Conservation (phyloP, 1,140 invertebrate species). For the Aphidius ervi region DNA sequence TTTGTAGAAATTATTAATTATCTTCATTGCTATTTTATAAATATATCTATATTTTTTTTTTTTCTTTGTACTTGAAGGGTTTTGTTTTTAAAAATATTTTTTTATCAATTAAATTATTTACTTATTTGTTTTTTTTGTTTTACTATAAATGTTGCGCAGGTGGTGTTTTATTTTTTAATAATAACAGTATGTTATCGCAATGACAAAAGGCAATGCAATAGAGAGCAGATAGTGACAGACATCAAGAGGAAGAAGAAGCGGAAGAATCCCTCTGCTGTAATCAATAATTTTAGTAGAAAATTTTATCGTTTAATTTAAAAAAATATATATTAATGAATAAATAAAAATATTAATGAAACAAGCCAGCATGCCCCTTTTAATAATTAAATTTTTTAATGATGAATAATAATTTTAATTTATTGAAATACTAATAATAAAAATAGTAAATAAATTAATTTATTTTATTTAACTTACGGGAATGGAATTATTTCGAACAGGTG, state of each 20-base stretch:
- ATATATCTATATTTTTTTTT: not conserved
- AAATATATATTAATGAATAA: not conserved
- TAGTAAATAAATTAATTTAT: not conserved
- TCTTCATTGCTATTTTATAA: too few relatives aligned
- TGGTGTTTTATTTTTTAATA: constrained; percentile 34
- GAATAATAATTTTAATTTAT: not conserved
- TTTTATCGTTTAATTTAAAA: not conserved
- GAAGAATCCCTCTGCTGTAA: constrained; percentile 48
- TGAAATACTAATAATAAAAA: too few relatives aligned
- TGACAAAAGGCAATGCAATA: constrained; percentile 47
- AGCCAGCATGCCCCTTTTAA: not conserved
- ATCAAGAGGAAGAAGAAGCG: constrained; percentile 49
- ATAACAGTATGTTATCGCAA: constrained; percentile 40
- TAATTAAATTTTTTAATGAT: not conserved
- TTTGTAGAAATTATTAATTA: too few relatives aligned
- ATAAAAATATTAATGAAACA: too few relatives aligned
- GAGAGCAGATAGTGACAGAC: constrained; percentile 47
- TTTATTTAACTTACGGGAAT: constrained; percentile 43
- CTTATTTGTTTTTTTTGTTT: constrained; percentile 18
- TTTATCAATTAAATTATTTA: constrained; percentile 4
- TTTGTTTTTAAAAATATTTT: not conserved
- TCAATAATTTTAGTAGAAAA: constrained; percentile 19
- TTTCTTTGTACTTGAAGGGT: constrained; percentile 19
- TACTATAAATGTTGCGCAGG: constrained; percentile 21
- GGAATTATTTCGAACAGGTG: constrained; percentile 45